These are phyloP conservation scores for Illadopsis cleaveri DNA, from an alignment of 2,113 vertebrate genomes.

Conservation along the genomic window DNA sequence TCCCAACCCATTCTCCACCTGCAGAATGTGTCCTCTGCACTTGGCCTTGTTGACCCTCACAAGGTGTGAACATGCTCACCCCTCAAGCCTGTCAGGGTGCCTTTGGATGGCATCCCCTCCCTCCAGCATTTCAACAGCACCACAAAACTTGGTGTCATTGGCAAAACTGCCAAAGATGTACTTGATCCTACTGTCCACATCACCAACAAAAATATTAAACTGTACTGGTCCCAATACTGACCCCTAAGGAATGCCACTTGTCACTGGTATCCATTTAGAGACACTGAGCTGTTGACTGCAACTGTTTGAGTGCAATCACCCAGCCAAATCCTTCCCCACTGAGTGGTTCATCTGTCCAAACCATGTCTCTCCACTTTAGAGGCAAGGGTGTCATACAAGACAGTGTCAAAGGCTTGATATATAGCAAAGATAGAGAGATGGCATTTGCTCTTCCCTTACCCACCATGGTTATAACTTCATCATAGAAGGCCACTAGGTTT, in stretches of 20 bases:
- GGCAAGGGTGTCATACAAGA: not conserved
- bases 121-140: not conserved
- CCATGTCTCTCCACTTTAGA: not conserved
- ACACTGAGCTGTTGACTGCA: not conserved
- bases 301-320: not conserved
- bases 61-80: not conserved
- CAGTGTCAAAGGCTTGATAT: not conserved
- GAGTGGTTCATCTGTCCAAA: not conserved
- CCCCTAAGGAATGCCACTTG: not conserved
- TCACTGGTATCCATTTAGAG: not conserved
- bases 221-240: fast-evolving
- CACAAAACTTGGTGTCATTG: too few relatives aligned
- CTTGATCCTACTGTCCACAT: not conserved
- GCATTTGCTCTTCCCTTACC: not conserved
- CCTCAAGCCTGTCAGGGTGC: not conserved
- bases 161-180: not conserved
- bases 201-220: not conserved
- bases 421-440: not conserved
- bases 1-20: not conserved
- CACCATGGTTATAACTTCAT: not conserved
- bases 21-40: not conserved
- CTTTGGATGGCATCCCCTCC: not conserved
- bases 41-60: not conserved
- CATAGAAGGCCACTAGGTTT: not conserved
- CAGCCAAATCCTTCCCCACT: not conserved